Evolutionary conservation across 1,140 invertebrate species (phyloP).

Genomic region (Drosophila pectinifera): DNA sequence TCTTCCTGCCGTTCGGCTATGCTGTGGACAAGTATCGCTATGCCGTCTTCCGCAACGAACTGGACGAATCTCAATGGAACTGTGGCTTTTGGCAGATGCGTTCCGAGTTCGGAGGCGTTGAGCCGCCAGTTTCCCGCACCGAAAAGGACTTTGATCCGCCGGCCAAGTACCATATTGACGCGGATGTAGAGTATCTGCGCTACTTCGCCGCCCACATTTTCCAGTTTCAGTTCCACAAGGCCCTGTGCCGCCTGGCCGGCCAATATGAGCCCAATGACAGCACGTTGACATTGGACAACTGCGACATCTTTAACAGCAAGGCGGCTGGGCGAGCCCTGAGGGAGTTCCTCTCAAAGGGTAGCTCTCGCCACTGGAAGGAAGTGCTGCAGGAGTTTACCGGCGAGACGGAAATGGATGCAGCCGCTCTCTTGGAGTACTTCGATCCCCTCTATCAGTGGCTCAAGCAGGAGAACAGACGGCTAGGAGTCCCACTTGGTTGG

Average conservation of each 20-base stretch:
- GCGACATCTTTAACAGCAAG: conserved; percentile 87
- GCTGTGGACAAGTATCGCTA: conserved; percentile 87
- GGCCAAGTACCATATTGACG: conserved; percentile 88
- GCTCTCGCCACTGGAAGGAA: conserved; percentile 87
- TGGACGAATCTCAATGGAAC: conserved; percentile 86
- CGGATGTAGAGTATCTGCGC: conserved; percentile 86
- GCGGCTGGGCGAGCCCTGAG: conserved; percentile 84
- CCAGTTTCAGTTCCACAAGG: conserved; percentile 89
- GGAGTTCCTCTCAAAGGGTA: conserved; percentile 83
- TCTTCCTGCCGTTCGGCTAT: conserved; percentile 87
- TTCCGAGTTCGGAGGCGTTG: conserved; percentile 87
- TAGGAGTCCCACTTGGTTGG: conserved; percentile 76
- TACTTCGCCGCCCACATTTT: conserved; percentile 88
- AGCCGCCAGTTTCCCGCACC: conserved; percentile 86
- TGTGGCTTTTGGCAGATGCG: conserved; percentile 87
- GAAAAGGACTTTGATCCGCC: conserved; percentile 88
- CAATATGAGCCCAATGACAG: conserved; percentile 85
- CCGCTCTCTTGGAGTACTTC: conserved; percentile 84
- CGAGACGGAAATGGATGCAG: conserved; percentile 85
- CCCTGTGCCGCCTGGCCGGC: conserved; percentile 87
- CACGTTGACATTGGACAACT: conserved; percentile 86
- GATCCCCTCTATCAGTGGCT: conserved; percentile 83
- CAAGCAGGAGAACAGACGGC: conserved; percentile 75
- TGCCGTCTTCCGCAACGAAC: conserved; percentile 87
- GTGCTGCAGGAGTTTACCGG: conserved; percentile 87